These are phyloP conservation scores for Melinopterus prodromus DNA, from an alignment of 2,888 invertebrate species.

Conservation along the genomic window DNA sequence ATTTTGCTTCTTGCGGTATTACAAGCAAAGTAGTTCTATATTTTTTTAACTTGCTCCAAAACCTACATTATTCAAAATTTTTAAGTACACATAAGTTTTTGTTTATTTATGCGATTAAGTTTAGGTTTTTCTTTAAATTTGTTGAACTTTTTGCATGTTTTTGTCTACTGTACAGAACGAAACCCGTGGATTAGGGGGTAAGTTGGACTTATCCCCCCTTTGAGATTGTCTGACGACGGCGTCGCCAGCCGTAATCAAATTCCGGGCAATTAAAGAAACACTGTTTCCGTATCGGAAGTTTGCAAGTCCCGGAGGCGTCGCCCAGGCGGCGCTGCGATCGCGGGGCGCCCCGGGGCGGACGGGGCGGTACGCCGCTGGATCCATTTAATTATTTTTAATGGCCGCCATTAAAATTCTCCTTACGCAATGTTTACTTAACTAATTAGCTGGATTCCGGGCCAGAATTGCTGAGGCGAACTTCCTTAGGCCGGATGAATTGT, in stretches of 20 bases:
- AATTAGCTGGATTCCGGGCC: neutral
- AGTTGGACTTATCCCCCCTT: neutral
- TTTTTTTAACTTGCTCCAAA: too few relatives aligned
- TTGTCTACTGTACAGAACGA: too few relatives aligned
- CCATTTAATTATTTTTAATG: constrained; percentile 4
- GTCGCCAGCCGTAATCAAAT: neutral
- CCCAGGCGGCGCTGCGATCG: neutral
- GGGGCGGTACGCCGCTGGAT: neutral
- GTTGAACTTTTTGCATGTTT: too few relatives aligned
- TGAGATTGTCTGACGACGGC: neutral
- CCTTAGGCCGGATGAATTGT: constrained; percentile 4
- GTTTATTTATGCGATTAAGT: too few relatives aligned
- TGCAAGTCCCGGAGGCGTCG: neutral
- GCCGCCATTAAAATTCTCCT: neutral
- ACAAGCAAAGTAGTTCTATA: too few relatives aligned
- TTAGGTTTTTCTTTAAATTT: too few relatives aligned
- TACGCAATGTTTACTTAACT: neutral
- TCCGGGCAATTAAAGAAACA: constrained; percentile 4
- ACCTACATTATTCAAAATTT: too few relatives aligned
- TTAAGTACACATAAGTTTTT: too few relatives aligned
- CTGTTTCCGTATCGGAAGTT: neutral
- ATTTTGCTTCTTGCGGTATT: too few relatives aligned
- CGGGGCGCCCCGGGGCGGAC: neutral
- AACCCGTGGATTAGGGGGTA: neutral
- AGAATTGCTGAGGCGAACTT: constrained; percentile 13